A percentile compares a stretch with the other conserved stretches of the same genome.
Conservation (phyloP, 23 tunicate species). For the Clavelina lepadiformis region DNA sequence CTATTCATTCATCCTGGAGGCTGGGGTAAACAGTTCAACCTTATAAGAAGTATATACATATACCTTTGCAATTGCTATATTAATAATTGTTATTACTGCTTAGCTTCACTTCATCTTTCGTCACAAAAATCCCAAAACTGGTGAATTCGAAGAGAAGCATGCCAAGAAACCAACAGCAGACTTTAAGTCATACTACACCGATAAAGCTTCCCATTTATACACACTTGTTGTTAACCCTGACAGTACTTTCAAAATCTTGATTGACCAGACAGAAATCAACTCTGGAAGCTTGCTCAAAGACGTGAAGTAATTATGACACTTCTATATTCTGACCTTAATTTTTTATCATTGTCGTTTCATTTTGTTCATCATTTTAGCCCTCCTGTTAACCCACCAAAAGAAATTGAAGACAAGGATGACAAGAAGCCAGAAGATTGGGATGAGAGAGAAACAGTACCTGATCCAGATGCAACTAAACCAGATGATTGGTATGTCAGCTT, state of each 20-base stretch:
- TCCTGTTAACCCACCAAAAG: constrained; percentile 86
- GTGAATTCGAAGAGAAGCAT: constrained; percentile 82
- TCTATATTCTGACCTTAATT: not conserved
- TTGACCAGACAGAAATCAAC: constrained; percentile 66
- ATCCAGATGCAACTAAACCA: constrained; percentile 79
- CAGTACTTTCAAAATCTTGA: constrained; percentile 58
- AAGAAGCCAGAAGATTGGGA: constrained; percentile 97
- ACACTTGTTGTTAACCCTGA: constrained; percentile 74
- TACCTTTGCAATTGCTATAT: not conserved
- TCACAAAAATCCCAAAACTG: constrained; percentile 92
- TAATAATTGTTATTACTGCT: not conserved
- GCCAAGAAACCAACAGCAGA: constrained; percentile 67
- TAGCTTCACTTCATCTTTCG: constrained; percentile 95
- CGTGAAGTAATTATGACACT: constrained; percentile 36
- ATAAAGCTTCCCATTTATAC: constrained; percentile 84
- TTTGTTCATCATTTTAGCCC: constrained; percentile 45
- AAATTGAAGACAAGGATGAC: constrained; percentile 88
- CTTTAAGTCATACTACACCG: constrained; percentile 59
- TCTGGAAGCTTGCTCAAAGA: constrained; percentile 78
- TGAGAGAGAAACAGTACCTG: constrained; percentile 80
- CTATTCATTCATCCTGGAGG: not conserved
- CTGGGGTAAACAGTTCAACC: not conserved
- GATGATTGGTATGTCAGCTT: constrained; percentile 98
- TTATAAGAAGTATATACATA: not conserved
- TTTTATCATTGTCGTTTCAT: not conserved